Evolutionary conservation across 64 coral and sea anemone species (phyloP).

Genomic region (Dendronephthya gigantea): DNA sequence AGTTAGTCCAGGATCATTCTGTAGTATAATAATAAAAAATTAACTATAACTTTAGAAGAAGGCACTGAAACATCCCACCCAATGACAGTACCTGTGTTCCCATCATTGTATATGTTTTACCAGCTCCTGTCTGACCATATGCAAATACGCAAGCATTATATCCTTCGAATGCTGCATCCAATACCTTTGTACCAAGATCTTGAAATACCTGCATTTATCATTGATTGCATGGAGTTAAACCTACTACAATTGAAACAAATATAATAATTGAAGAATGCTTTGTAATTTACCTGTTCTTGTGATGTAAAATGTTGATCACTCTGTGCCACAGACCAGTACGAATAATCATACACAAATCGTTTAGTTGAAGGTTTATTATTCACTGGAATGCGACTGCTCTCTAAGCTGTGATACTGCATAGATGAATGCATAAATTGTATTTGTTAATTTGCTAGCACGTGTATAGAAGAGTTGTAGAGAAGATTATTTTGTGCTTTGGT

Average conservation of each 20-base stretch:
- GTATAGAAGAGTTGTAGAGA: too few relatives aligned
- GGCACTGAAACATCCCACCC: not conserved
- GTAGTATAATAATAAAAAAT: not conserved
- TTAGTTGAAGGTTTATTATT: not conserved
- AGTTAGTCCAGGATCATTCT: constrained; percentile 92
- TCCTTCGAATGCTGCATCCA: constrained; percentile 83
- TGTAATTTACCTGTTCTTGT: constrained; percentile 57
- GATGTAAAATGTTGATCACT: constrained; percentile 58
- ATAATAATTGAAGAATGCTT: not conserved
- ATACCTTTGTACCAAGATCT: constrained; percentile 73
- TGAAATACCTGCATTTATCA: constrained; percentile 55
- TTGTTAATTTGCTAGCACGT: not conserved
- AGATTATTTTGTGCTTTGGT: too few relatives aligned
- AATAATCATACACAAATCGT: constrained; percentile 73
- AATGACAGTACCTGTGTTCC: constrained; percentile 51
- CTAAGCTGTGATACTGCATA: not conserved
- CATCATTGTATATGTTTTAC: constrained; percentile 98
- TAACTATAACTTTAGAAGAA: not conserved
- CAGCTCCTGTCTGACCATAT: constrained; percentile 96
- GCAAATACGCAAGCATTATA: constrained; percentile 97
- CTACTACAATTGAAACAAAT: too few relatives aligned
- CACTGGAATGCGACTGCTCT: not conserved
- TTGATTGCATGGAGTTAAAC: too few relatives aligned
- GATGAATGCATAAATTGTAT: not conserved
- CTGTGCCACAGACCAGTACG: constrained; percentile 75